Evolutionary conservation across 2,888 invertebrate species (phyloP).

Genomic region (Piscicola geometra): DNA sequence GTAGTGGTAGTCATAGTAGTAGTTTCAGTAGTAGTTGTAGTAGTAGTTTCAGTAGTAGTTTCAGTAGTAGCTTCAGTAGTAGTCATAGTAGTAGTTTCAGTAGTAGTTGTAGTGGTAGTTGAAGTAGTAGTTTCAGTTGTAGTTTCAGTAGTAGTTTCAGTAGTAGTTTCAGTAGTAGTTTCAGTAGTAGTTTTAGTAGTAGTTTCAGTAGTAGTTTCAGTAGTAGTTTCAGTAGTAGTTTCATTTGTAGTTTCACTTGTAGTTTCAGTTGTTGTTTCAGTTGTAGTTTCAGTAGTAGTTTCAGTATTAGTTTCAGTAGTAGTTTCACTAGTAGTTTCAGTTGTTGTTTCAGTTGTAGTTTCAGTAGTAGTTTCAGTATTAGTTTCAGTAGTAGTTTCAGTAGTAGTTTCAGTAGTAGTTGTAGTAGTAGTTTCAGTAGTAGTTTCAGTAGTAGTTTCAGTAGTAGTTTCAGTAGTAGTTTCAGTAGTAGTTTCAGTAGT

Average conservation of each 20-base stretch:
- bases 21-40: conserved; percentile 8
- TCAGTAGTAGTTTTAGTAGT: conserved; percentile 36
- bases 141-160: conserved; percentile 36
- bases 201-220: background rate
- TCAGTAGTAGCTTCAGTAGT: background rate
- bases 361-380: conserved; percentile 36
- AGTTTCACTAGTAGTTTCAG: conserved; percentile 28
- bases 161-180: conserved; percentile 33
- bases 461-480: background rate
- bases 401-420: conserved; percentile 34
- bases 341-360: conserved; percentile 25
- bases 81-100: background rate
- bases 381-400: conserved; percentile 36
- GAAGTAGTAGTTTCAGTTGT: conserved; percentile 36
- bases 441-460: background rate
- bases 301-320: conserved; percentile 23
- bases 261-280: too few relatives aligned
- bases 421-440: conserved; percentile 41
- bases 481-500: background rate
- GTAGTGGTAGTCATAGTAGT: background rate
- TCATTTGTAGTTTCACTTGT: too few relatives aligned
- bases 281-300: too few relatives aligned
- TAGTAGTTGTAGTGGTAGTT: conserved; percentile 36
- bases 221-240: background rate
- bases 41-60: background rate